These are phyloP conservation scores for Drosophila pseudoananassae DNA, from an alignment of 1,140 invertebrate genomes.

Conservation along the genomic window DNA sequence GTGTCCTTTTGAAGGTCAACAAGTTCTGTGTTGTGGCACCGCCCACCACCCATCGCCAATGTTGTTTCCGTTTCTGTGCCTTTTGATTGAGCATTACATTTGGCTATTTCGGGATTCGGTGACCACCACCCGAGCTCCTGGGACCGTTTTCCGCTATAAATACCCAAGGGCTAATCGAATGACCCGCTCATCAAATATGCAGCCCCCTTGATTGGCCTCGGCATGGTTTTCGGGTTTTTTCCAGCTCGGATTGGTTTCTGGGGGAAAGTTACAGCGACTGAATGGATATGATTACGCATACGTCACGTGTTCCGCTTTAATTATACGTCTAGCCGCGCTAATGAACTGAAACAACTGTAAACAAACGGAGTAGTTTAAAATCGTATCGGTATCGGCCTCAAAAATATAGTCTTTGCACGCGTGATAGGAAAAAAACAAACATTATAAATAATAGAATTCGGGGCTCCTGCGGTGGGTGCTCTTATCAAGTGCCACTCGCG, in stretches of 20 bases:
- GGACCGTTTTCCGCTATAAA: conserved; percentile 35
- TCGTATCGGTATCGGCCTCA: neutral
- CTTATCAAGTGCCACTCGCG: conserved; percentile 40
- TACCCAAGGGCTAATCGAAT: conserved; percentile 35
- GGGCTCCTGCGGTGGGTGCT: conserved; percentile 9
- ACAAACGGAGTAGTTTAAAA: conserved; percentile 5
- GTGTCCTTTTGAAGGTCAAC: conserved; percentile 83
- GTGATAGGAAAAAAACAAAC: conserved; percentile 15
- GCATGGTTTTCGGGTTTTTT: conserved; percentile 34
- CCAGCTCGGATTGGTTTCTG: conserved; percentile 12
- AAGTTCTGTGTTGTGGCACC: conserved; percentile 42
- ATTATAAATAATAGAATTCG: conserved; percentile 23
- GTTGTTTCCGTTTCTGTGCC: conserved; percentile 33
- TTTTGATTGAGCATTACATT: conserved; percentile 53
- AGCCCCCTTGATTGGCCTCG: conserved; percentile 38
- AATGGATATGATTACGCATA: conserved; percentile 27
- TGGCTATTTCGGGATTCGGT: conserved; percentile 54
- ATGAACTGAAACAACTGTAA: conserved; percentile 29
- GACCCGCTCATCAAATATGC: conserved; percentile 38
- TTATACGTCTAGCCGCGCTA: conserved; percentile 17
- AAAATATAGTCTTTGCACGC: conserved; percentile 14
- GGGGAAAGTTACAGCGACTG: conserved; percentile 28
- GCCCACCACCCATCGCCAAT: neutral
- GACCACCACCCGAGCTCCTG: conserved; percentile 25
- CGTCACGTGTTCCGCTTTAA: conserved; percentile 48